phyloP scores from a whole-genome alignment of 2,113 vertebrate species.

The Cinclus cinclus region DNA sequence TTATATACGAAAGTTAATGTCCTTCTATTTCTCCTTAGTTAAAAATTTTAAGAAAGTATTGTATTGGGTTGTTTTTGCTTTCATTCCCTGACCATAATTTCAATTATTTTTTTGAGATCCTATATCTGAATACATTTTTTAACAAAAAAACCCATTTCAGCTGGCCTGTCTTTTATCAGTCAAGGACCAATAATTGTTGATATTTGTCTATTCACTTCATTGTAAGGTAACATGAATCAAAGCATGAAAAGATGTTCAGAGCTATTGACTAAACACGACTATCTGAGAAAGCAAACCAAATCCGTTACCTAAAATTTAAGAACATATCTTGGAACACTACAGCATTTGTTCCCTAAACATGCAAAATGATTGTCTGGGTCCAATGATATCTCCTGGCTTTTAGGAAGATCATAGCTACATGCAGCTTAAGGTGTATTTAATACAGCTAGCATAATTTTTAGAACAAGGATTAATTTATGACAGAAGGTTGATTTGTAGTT shows the following conservation, averaged over 20 bases:
- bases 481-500: not conserved
- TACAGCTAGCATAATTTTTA: not conserved
- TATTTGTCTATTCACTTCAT: not conserved
- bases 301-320: not conserved
- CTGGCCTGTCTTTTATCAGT: not conserved
- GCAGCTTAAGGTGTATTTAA: not conserved
- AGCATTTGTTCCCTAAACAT: not conserved
- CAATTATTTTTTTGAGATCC: not conserved
- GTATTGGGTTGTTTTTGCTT: not conserved
- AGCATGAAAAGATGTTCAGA: not conserved
- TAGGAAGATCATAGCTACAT: not conserved
- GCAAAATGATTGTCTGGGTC: not conserved
- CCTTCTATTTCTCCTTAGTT: slow-evolving; percentile 32
- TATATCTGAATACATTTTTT: not conserved
- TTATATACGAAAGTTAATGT: not conserved
- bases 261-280: not conserved
- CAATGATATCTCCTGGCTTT: not conserved
- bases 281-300: not conserved
- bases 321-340: not conserved
- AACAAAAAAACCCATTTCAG: not conserved
- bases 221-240: not conserved
- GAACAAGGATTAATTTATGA: not conserved
- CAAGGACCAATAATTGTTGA: not conserved
- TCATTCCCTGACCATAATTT: not conserved
- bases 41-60: slow-evolving; percentile 25